Base-by-base conservation (phyloP, 2,797 vertebrate species). In the Sebastolobus alascanus region DNA sequence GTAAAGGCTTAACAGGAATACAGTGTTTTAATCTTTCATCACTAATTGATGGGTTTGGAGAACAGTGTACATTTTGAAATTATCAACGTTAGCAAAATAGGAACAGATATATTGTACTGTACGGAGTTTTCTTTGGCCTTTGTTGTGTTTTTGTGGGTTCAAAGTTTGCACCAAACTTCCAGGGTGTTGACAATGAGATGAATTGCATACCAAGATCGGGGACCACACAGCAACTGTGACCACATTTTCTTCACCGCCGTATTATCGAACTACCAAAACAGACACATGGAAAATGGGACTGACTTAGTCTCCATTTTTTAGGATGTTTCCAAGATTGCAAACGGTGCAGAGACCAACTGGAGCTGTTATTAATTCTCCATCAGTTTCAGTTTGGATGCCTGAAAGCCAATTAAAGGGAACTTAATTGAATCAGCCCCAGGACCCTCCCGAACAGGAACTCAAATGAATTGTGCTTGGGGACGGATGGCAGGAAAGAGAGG, bases 351-450 rank as follows among this genome's bases (percentile, higher is more conserved):
- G 89, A 92, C 86, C 88, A 90, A 93, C 82, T 85, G 85, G 84
- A 86, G 81, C 86, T 90, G 91, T 93, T 93, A 94, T 95, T 95
- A 94, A 94, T 95, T 94, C 91, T 88, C 91, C 88, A 94, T 96
- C 91, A 90, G 89, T 93, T 96, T 95, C 86, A 92, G 92, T 95
- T 94, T 93, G 85, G 94, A 94, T 93, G 92, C 90, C 91, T 94
- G 90, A 93, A 91, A 95, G 92, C 92, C 94, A 95, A 94, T 95
- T 96, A 94, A 94, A 93, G 83, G 79, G 64, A 68, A 75, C 87
- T 88, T 95, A 94, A 96, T 94, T 95, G 93, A 94, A 94, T 94
- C 89, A 87, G 87, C 91, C 93, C 82, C 90, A 85, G 92, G 93
- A 94, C 88, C 90, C 90, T 94, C 89, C 89, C 3, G 52, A 90